Conservation (phyloP, 1,140 invertebrate species). For the Melipona quadrifasciata region DNA sequence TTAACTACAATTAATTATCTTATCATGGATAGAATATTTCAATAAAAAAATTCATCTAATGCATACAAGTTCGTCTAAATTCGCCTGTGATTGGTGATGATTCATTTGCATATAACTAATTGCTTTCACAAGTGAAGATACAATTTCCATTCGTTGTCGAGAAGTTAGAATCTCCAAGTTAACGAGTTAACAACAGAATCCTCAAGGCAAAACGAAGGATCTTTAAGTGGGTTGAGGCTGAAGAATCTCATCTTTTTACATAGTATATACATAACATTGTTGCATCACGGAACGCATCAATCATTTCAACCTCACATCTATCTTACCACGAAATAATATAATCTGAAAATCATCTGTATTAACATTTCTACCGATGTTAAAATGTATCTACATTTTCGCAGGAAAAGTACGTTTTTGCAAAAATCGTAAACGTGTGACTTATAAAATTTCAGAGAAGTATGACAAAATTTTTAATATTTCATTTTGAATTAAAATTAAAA, state of each 20-base stretch:
- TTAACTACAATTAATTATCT: background rate
- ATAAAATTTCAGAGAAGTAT: background rate
- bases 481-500: background rate
- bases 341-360: background rate
- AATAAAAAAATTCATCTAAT: background rate
- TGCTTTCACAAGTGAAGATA: constrained; percentile 3
- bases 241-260: constrained; percentile 65
- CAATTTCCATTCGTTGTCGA: constrained; percentile 1
- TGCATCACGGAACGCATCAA: constrained; percentile 60
- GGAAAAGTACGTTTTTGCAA: background rate
- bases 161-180: constrained; percentile 12
- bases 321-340: background rate
- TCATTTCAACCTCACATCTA: constrained; percentile 21
- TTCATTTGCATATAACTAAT: background rate
- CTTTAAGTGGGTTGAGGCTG: constrained; percentile 74
- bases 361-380: background rate
- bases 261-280: constrained; percentile 52
- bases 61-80: background rate
- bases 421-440: background rate
- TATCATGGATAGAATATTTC: background rate
- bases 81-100: background rate
- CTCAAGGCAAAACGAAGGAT: constrained; percentile 67
- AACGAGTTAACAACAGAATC: constrained; percentile 52
- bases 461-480: background rate
- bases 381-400: background rate